Base-by-base conservation (phyloP, 2,888 invertebrate species). In the Hypolimnas misippus region DNA sequence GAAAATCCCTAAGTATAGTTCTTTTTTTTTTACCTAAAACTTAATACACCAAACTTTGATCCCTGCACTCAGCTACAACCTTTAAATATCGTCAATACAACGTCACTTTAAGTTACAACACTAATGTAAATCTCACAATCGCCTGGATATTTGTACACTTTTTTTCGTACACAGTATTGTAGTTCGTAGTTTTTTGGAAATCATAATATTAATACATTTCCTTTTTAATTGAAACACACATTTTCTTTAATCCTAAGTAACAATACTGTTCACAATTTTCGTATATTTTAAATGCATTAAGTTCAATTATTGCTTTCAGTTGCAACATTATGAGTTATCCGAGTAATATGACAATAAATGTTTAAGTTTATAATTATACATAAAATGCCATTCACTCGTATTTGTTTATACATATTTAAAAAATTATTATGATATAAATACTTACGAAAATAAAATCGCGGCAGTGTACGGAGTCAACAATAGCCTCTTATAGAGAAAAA, bases 21-120 rank as follows among this genome's bases (percentile, higher is more conserved):
- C 70, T 62, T n/a, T n/a, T n/a, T n/a, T n/a, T n/a, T n/a, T 57
- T 62, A 75, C 69, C 66, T 74, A 74, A 57, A 83, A 82, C 74
- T 67, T 49, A 84, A 79, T 81, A 84, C 83, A 83, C 75, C 83
- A 82, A 83, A 83, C 79, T 70, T 70, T 70, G 66, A 65, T 57
- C 70, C 72, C 75, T 67, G 50, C 72, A 74, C 19, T 10, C 78
- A 79, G 80, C 83, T 76, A 62, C 76, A 53, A 73, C 76, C 77
- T 73, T 62, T 42, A 12, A 19, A 21, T 17, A 29, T 46, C 38
- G 17, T 31, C n/a, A 35, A 35, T 61, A 55, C 50, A 55, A 53
- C 44, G 31, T 53, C 44, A 35, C n/a, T 49, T 21, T 49, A 31
- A 14, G 16, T 21, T 29, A 21, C n/a, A 16, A 49, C 25, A 16